Conservation (phyloP, 2,113 vertebrate species). For the Eublepharis macularius region DNA sequence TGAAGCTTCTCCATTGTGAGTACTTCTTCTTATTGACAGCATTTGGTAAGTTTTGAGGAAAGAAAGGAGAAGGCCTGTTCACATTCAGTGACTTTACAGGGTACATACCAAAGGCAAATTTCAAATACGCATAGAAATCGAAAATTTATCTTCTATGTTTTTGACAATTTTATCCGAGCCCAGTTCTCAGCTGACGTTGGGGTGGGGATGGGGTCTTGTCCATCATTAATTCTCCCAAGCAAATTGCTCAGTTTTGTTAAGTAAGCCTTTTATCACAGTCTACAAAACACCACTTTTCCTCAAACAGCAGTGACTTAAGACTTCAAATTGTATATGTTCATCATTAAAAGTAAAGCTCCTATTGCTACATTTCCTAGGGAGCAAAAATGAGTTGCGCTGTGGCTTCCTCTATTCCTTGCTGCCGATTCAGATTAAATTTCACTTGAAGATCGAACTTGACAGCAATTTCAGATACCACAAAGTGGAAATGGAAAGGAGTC, state of each 20-base stretch:
- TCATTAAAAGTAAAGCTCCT: slow-evolving; percentile 3
- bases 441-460: background rate
- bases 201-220: background rate
- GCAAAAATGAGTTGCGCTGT: background rate
- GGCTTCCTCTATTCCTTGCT: background rate
- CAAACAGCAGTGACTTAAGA: background rate
- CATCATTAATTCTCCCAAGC: background rate
- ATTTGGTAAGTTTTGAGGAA: too few relatives aligned
- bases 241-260: background rate
- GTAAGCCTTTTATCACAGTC: background rate
- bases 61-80: too few relatives aligned
- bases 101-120: too few relatives aligned
- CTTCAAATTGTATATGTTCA: background rate
- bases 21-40: too few relatives aligned
- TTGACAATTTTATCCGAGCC: too few relatives aligned
- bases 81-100: too few relatives aligned
- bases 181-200: too few relatives aligned
- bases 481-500: slow-evolving; percentile 15
- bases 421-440: slow-evolving; percentile 25
- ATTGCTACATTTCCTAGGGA: background rate
- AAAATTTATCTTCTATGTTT: too few relatives aligned
- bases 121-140: too few relatives aligned
- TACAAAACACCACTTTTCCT: background rate
- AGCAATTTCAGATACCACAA: slow-evolving; percentile 28
- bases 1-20: too few relatives aligned